A percentile compares a stretch with the other conserved stretches of the same genome.
These are phyloP conservation scores for Chironomus riparius DNA, from an alignment of 2,888 invertebrate species.

Conservation along the genomic window DNA sequence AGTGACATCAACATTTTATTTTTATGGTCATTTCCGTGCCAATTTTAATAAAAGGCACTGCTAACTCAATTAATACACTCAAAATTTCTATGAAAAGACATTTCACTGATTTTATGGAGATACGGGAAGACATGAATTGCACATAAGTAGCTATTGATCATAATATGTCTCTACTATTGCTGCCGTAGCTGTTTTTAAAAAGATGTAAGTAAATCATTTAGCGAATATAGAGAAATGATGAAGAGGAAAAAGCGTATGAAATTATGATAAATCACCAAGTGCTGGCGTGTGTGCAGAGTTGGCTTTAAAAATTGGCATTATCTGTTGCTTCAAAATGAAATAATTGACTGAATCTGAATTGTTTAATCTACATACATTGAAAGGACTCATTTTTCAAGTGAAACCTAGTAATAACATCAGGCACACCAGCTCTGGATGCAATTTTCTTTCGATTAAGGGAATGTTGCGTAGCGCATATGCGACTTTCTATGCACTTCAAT, in stretches of 20 bases:
- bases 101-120: neutral
- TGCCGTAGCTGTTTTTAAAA: neutral
- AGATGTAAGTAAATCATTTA: slow-evolving; percentile 5
- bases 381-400: too few relatives aligned
- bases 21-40: slow-evolving; percentile 11
- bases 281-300: too few relatives aligned
- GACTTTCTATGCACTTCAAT: neutral
- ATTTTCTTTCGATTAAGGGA: slow-evolving; percentile 11
- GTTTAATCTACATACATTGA: too few relatives aligned
- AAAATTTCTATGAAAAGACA: neutral
- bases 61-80: slow-evolving; percentile 3
- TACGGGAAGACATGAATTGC: slow-evolving; percentile 13
- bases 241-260: neutral
- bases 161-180: slow-evolving; percentile 10
- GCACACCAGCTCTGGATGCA: too few relatives aligned
- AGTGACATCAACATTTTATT: neutral
- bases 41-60: slow-evolving; percentile 2
- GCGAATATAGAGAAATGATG: neutral
- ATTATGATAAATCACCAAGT: slow-evolving; percentile 16
- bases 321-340: too few relatives aligned
- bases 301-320: too few relatives aligned
- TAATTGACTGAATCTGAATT: too few relatives aligned
- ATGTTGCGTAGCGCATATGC: neutral
- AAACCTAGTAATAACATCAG: too few relatives aligned
- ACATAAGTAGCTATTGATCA: slow-evolving; percentile 9